A percentile compares a stretch with the other conserved stretches of the same genome.
phyloP scores from a whole-genome alignment of 2,113 vertebrate genomes.

The Petrocephalus microphthalmus region DNA sequence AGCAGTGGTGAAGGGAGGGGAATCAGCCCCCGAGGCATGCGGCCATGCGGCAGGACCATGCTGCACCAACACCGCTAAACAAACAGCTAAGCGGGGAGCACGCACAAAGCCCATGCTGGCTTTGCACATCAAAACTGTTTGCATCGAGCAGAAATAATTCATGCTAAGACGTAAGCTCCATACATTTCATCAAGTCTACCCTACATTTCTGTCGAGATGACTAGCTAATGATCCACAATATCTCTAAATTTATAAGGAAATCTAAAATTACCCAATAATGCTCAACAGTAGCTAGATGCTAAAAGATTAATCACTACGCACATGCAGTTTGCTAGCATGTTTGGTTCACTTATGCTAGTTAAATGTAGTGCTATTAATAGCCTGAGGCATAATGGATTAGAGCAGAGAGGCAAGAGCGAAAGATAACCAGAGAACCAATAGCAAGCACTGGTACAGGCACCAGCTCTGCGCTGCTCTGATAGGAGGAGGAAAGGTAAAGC shows the following conservation, averaged over 20 bases:
- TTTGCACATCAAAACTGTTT: background rate
- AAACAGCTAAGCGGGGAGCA: background rate
- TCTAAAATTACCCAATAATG: background rate
- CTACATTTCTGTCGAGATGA: background rate
- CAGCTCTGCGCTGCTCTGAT: slow-evolving; percentile 50
- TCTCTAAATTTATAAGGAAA: background rate
- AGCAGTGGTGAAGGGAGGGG: background rate
- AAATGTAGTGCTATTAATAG: background rate
- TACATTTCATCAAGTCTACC: background rate
- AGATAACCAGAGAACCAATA: slow-evolving; percentile 37
- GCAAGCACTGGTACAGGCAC: slow-evolving; percentile 46
- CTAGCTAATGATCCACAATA: background rate
- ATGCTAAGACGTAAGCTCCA: background rate
- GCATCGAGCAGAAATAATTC: background rate
- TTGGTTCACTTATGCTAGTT: background rate
- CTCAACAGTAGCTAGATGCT: background rate
- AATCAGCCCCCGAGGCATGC: slow-evolving; percentile 6
- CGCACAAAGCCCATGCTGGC: background rate
- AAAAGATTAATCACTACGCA: background rate
- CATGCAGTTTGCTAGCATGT: background rate
- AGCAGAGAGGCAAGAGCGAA: background rate
- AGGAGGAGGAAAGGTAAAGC: slow-evolving; percentile 66
- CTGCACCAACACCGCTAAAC: background rate
- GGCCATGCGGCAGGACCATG: background rate
- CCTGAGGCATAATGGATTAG: background rate